These are phyloP conservation scores for Zosterops borbonicus DNA, from an alignment of 2,113 vertebrate genomes.

Conservation along the genomic window DNA sequence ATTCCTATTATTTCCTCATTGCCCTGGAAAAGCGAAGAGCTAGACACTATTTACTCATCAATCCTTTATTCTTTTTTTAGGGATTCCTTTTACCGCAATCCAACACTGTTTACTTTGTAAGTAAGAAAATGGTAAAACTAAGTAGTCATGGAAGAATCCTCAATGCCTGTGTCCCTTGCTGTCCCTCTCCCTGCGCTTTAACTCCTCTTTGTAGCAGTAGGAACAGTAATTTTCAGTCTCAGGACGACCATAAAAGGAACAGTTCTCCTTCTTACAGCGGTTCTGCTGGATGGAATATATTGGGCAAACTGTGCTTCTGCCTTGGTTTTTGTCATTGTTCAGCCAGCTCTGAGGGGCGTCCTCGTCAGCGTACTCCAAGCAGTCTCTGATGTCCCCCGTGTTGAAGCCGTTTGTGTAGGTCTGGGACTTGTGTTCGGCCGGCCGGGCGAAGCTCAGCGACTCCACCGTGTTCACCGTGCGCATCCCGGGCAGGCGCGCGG, in stretches of 20 bases:
- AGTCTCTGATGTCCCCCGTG: slow-evolving; percentile 84
- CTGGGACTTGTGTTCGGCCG: slow-evolving; percentile 92
- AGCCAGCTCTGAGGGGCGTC: slow-evolving; percentile 83
- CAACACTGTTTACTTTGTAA: slow-evolving; percentile 62
- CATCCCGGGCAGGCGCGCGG: slow-evolving; percentile 85
- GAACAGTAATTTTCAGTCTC: slow-evolving; percentile 98
- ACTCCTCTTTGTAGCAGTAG: slow-evolving; percentile 96
- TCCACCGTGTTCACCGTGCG: slow-evolving; percentile 86
- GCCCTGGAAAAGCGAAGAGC: slow-evolving; percentile 48
- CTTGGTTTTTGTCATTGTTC: slow-evolving; percentile 86
- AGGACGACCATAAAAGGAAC: slow-evolving; percentile 93
- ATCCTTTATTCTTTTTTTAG: slow-evolving; percentile 46
- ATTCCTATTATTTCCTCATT: slow-evolving; percentile 43
- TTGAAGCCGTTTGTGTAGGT: slow-evolving; percentile 92
- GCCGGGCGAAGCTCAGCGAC: slow-evolving; percentile 82
- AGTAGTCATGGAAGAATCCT: slow-evolving; percentile 58
- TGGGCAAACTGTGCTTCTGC: slow-evolving; percentile 81
- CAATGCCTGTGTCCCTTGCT: slow-evolving; percentile 81
- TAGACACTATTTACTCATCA: slow-evolving; percentile 56
- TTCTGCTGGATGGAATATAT: slow-evolving; percentile 90
- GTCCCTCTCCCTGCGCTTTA: slow-evolving; percentile 89
- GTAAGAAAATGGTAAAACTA: slow-evolving; percentile 72
- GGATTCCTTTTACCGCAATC: slow-evolving; percentile 42
- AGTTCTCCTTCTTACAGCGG: slow-evolving; percentile 94
- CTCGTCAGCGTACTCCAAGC: slow-evolving; percentile 91